Evolutionary conservation across 2,888 invertebrate genomes (phyloP), one percentile per base, ranked within the genome.

Genomic region (Hermaeophaga mercurialis): DNA sequence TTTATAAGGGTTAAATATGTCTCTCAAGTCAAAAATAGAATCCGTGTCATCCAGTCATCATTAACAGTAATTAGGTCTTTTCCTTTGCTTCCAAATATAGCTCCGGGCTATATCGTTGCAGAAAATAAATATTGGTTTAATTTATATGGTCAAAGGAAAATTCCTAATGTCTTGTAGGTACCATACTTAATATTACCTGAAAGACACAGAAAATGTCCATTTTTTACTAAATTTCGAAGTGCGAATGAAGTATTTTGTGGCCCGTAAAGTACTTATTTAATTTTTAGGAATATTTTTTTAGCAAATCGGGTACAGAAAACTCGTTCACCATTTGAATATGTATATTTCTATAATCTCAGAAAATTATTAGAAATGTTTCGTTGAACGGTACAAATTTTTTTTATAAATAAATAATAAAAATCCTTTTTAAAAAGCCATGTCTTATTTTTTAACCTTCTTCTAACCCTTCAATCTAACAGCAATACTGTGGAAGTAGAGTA

Each of bases 311-410:
- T 62, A 65, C 39, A 65, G 60, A 55, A 44, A 64, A 58, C 64
- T 67, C 64, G 62, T 59, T 67, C 63, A 68, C 66, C 61, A 62
- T 65, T 68, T 65, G 65, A 44, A 44, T 26, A 15, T 12, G 12
- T 43, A 33, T 26, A 33, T 22, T 33, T 24, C 43, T 52, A 43
- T 52, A 44, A 43, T 33, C 14, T 14, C 33, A 52, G 12, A 52
- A 52, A 43, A n/a, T 41, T 57, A 54, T 63, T 64, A 43, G 12
- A 43, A 24, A 15, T 62, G 56, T 65, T 62, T 58, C 56, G 56
- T 61, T 44, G 56, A 59, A 64, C 68, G 67, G 68, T 68, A 70
- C 69, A 69, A 71, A 54, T 53, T 56, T 64, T 65, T 65, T 64
- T 64, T 55, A 64, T 44, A 58, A 53, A 54, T 38, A 55, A 53